Evolutionary conservation across 1,140 invertebrate genomes (phyloP), one percentile per base, ranked within the genome.

Genomic region (Sinonovacula constricta): DNA sequence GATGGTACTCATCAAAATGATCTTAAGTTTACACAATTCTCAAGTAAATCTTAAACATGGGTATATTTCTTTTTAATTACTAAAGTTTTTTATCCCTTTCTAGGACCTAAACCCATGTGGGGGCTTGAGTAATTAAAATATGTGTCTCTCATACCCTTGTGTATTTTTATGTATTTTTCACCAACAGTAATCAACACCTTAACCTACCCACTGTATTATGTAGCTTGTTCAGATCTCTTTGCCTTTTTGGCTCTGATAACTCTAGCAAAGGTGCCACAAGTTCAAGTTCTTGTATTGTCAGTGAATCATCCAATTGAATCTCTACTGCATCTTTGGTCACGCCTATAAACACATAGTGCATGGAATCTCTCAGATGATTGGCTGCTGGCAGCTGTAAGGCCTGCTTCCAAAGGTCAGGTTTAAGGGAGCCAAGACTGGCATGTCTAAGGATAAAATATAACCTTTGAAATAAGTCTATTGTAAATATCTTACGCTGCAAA

Each of bases 321-420:
- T 70, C 68, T 14, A 70, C 68, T n/a, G 68, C 68, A 24, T 54
- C 12, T 14, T 59, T 26, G 14, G 51, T 70, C 34, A 70, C 56
- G 12, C 68, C 68, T 26, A 70, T 56, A 22, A 70, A 70, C 68
- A 70, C 68, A 31, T 70, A 70, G 45, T 59, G 68, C 5, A 7
- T 31, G 2, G 68, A 70, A 31, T 70, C 53, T 28, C 68, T 31
- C 15, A 70, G 68, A 1, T 4, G n/a, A 18, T 70, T 39, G 0
- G 54, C 24, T 0, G 68, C 68, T 34, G 68, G 68, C 3, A 70
- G 31, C 7, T 57, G 28, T 0, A 70, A 4, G 2, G 68, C 68
- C n/a, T 39, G 45, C n/a, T 70, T 53, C 68, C 68, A 70, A 28
- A 70, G 10, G 26, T 18, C 26, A 3, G 54, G 15, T 22, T 70